Base-by-base conservation (phyloP, 2,888 invertebrate species). In the Hemicrepidius hirtus region DNA sequence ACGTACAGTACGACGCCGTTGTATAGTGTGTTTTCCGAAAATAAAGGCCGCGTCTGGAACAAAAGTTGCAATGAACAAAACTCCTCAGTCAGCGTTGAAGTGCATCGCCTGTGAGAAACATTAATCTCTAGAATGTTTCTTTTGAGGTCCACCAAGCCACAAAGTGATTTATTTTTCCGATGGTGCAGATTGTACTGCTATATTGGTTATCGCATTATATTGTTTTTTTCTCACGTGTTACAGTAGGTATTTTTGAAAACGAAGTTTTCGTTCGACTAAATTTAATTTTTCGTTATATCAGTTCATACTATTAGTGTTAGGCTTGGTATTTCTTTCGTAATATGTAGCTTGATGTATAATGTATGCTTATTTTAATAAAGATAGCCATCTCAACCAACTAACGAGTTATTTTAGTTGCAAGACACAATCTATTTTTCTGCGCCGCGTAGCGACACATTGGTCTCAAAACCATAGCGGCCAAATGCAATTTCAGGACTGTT, bases 111-210 rank as follows among this genome's bases (percentile, higher is more conserved):
- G 28, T 32, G 44, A 55, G 32, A 66, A 66, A 66, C 16, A 13
- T 21, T 41, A 57, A 44, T 66, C 57, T 10, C 18, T 55, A 3
- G 57, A 66, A 13, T 66, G 66, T 44, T 66, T 66, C n/a, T 40
- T 66, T 66, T 55, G 41, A 20, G 9, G 16, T 12, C 9, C 57
- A 66, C 32, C 37, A 0, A 5, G 28, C 41, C 9, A 32, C 3
- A 18, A 37, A 13, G 4, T 53, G 32, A 32, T 9, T 44, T 44
- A 4, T 16, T 32, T 2, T 32, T 7, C 32, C 7, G 3, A 28
- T 28, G 3, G 6, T 5, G 7, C 5, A 32, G 9, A 9, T 7
- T 32, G 32, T 9, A 32, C 32, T 32, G n/a, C n/a, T n/a, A n/a
- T n/a, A n/a, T n/a, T 32, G 9, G 32, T 32, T 32, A 7, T 32